Evolutionary conservation across 64 coral and sea anemone genomes (phyloP).

Genomic region (Dendrophyllia cribrosa): DNA sequence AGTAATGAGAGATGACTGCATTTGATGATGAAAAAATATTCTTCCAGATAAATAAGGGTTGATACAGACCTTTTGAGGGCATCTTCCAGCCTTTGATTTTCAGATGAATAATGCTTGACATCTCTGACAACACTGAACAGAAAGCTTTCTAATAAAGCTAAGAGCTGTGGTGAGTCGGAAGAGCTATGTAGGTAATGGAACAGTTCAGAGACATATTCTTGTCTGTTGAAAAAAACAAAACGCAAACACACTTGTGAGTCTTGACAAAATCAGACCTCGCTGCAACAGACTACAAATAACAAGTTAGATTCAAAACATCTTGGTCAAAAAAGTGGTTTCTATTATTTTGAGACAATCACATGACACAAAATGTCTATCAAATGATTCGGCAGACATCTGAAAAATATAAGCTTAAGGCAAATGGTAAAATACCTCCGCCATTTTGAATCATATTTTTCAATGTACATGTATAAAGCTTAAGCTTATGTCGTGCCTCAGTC

Average conservation of each 20-base stretch:
- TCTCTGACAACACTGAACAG: constrained; percentile 95
- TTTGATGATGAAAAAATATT: too few species aligned
- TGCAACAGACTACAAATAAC: neutral
- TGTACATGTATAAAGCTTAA: too few species aligned
- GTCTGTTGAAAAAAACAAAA: constrained; percentile 64
- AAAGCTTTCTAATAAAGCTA: constrained; percentile 86
- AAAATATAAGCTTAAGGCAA: too few species aligned
- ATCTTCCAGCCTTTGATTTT: constrained; percentile 93
- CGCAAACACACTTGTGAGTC: too few species aligned
- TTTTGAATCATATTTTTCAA: too few species aligned
- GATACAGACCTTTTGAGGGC: constrained; percentile 88
- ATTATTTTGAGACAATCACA: too few species aligned
- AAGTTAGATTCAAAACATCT: neutral
- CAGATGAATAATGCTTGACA: constrained; percentile 85
- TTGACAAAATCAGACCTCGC: neutral
- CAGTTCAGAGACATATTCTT: constrained; percentile 95
- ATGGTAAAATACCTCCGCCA: too few species aligned
- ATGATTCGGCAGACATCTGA: too few species aligned
- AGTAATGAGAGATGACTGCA: too few species aligned
- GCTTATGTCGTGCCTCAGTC: too few species aligned
- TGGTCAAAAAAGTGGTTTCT: neutral
- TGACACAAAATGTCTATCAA: too few species aligned
- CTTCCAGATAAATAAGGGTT: neutral
- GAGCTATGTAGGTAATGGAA: constrained; percentile 89
- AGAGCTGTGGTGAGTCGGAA: constrained; percentile 78